Conservation (phyloP, 30 jellyfish, hydroid and myxozoan genomes). For the Catostylus mosaicus region DNA sequence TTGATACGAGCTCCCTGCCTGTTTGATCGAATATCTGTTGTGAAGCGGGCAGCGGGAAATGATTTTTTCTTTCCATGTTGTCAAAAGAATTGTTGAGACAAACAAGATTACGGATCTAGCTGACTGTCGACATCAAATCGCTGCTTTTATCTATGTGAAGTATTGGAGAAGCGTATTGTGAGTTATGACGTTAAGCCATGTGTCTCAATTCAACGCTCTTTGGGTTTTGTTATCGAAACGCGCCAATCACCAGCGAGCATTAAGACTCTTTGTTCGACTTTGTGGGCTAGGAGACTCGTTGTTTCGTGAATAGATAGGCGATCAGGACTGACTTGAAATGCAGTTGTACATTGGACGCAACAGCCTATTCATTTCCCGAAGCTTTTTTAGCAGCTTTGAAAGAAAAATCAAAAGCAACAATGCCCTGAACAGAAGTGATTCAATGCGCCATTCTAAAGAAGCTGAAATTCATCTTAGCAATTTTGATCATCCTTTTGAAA, state of each 20-base stretch:
- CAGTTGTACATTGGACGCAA: conserved; percentile 30
- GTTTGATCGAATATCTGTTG: conserved; percentile 71
- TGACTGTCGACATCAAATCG: conserved; percentile 80
- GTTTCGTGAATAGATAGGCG: conserved; percentile 49
- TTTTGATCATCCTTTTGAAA: conserved; percentile 46
- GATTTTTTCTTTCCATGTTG: conserved; percentile 82
- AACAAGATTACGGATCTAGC: conserved; percentile 71
- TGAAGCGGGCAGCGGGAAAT: conserved; percentile 80
- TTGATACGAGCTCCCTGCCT: conserved; percentile 70
- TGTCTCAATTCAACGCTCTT: conserved; percentile 83
- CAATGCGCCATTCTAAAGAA: conserved; percentile 26
- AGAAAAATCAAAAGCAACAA: conserved; percentile 28
- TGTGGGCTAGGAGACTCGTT: conserved; percentile 66
- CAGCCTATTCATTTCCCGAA: conserved; percentile 24
- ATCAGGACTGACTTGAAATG: conserved; percentile 44
- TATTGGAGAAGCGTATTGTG: conserved; percentile 76
- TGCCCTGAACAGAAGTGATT: conserved; percentile 24
- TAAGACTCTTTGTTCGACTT: conserved; percentile 68
- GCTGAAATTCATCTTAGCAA: conserved; percentile 35
- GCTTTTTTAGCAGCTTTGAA: conserved; percentile 41
- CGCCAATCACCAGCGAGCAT: conserved; percentile 74
- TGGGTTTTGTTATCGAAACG: conserved; percentile 73
- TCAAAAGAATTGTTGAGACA: conserved; percentile 77
- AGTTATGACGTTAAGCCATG: conserved; percentile 83
- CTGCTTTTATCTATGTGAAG: conserved; percentile 73